phyloP scores from a whole-genome alignment of 2,888 invertebrate species.

The Oasisia sp. region DNA sequence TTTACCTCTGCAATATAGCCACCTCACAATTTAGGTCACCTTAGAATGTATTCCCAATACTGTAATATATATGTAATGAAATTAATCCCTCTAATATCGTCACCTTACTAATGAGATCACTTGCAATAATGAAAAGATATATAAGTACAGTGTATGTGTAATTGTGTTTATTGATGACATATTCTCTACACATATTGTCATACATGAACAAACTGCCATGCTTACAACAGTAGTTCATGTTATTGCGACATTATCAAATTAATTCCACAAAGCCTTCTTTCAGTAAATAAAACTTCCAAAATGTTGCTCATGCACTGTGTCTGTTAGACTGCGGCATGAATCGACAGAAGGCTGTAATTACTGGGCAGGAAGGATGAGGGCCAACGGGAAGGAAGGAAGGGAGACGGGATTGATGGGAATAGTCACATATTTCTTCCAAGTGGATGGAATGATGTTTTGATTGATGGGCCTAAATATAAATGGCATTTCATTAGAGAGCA shows the following conservation, averaged over 20 bases:
- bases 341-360: background rate
- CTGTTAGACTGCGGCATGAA: background rate
- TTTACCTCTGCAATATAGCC: too few species aligned
- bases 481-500: too few species aligned
- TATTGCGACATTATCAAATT: background rate
- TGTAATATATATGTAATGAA: too few species aligned
- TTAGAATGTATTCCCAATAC: too few species aligned
- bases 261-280: background rate
- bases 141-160: too few species aligned
- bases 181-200: background rate
- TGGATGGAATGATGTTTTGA: constrained; percentile 6
- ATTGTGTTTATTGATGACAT: too few species aligned
- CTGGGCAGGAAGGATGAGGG: background rate
- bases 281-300: background rate
- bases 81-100: too few species aligned
- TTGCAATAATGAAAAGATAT: too few species aligned
- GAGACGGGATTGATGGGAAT: background rate
- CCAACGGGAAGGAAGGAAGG: background rate
- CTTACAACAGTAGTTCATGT: background rate
- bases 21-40: too few species aligned
- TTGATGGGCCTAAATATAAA: too few species aligned
- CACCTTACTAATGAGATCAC: too few species aligned
- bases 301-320: background rate
- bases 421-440: background rate
- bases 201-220: background rate